Evolutionary conservation across 2,797 vertebrate species (phyloP).

Genomic region (Oreochromis mossambicus): DNA sequence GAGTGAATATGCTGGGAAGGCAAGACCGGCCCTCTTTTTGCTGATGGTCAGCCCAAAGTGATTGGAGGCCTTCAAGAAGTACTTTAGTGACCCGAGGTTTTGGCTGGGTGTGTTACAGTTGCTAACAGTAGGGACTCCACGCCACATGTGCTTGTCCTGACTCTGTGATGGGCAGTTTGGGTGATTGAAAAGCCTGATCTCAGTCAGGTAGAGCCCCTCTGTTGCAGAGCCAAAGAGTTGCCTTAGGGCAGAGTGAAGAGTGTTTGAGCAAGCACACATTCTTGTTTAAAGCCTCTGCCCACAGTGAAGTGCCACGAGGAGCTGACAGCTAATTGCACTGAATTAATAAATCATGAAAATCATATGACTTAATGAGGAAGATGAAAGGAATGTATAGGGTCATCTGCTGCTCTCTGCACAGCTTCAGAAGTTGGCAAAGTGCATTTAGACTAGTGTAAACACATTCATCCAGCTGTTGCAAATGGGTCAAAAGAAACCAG

Average conservation of each 20-base stretch:
- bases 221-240: background rate
- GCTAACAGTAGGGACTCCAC: background rate
- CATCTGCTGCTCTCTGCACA: background rate
- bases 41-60: background rate
- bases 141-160: background rate
- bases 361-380: background rate
- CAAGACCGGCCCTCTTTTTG: background rate
- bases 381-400: background rate
- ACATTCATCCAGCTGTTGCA: background rate
- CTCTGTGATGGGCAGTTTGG: background rate
- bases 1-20: background rate
- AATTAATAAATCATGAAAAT: background rate
- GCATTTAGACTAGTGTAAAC: background rate
- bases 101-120: background rate
- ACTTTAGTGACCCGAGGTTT: background rate
- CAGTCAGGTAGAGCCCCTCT: background rate
- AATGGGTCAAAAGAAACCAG: background rate
- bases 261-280: background rate
- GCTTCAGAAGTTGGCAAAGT: background rate
- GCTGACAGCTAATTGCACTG: background rate
- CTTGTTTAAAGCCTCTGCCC: background rate
- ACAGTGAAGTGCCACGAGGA: background rate
- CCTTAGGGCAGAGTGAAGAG: background rate
- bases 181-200: background rate
- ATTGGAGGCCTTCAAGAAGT: background rate